Base-by-base conservation (phyloP, 2,888 invertebrate genomes). In the Acronicta leporina region DNA sequence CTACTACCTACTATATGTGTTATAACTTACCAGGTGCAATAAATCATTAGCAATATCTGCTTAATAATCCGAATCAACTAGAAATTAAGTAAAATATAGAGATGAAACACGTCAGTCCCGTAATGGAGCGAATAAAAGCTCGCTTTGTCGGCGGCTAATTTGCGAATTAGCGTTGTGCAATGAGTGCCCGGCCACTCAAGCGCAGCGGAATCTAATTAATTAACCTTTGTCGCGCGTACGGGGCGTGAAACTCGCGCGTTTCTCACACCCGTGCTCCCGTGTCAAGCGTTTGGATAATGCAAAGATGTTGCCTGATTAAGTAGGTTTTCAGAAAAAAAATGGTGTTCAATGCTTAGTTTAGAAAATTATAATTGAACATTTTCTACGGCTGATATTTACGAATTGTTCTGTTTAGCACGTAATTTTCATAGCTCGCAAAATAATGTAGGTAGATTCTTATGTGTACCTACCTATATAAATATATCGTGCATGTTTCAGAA, bases 191-290 rank as follows among this genome's bases (percentile, higher is more conserved):
- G 82, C 85, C 91, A 90, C 90, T 92, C 90, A 86, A 84, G 88
- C 88, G 88, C 86, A 82, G 75, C 67, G 78, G 85, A 87, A 92
- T 91, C 86, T 85, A 87, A 91, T 92, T 92, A 90, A 89, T 89
- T 89, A 87, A 86, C 88, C 88, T 89, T 90, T 89, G 87, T 86
- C 86, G 84, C 81, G 78, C 75, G 72, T 77, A 49, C 63, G 63
- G 68, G 63, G 69, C 69, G 71, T 72, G 80, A 78, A 79, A 77
- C 76, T 69, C 68, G 64, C 73, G 76, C 77, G 75, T 75, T 78
- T 73, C 75, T 63, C 75, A 75, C 77, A 73, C 71, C 70, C 63
- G 70, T 51, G 43, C 44, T 50, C 71, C 69, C 63, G 70, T 55
- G 45, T 48, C 50, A 53, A 63, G 52, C 57, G 55, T 64, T 69